phyloP scores from a whole-genome alignment of 1,140 invertebrate species.

The Wiebesia pumilae region DNA sequence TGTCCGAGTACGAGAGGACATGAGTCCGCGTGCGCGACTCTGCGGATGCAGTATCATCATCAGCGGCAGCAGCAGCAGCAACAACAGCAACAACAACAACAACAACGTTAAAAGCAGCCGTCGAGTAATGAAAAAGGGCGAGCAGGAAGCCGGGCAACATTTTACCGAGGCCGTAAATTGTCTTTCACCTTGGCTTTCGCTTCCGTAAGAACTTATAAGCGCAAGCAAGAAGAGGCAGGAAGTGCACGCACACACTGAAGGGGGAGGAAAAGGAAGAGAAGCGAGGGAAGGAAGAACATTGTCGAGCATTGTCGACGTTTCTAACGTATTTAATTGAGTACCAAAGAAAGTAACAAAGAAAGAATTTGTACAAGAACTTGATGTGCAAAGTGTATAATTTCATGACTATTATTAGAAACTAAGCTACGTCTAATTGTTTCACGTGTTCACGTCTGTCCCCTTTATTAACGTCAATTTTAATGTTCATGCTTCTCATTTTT shows the following conservation, averaged over 20 bases:
- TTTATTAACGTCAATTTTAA: not conserved
- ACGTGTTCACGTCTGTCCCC: too few species aligned
- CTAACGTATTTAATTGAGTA: conserved; percentile 30
- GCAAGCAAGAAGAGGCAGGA: not conserved
- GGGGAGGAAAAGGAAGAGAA: not conserved
- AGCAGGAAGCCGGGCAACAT: not conserved
- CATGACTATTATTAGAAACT: not conserved
- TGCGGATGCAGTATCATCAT: too few species aligned
- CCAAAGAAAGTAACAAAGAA: not conserved
- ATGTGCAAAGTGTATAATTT: not conserved
- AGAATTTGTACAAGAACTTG: not conserved
- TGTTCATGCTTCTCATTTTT: not conserved
- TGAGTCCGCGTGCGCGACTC: not conserved
- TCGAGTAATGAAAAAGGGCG: not conserved
- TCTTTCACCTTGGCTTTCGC: not conserved
- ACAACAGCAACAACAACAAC: too few species aligned
- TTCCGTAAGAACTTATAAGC: not conserved
- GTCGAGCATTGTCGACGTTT: not conserved
- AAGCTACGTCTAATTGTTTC: not conserved
- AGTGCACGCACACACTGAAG: not conserved
- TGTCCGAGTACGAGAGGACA: too few species aligned
- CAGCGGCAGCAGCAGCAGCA: not conserved
- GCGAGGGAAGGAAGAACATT: not conserved
- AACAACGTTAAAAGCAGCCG: too few species aligned
- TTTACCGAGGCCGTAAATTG: not conserved